Conservation (phyloP, 1,140 invertebrate genomes). For the Teleogryllus occipitalis region DNA sequence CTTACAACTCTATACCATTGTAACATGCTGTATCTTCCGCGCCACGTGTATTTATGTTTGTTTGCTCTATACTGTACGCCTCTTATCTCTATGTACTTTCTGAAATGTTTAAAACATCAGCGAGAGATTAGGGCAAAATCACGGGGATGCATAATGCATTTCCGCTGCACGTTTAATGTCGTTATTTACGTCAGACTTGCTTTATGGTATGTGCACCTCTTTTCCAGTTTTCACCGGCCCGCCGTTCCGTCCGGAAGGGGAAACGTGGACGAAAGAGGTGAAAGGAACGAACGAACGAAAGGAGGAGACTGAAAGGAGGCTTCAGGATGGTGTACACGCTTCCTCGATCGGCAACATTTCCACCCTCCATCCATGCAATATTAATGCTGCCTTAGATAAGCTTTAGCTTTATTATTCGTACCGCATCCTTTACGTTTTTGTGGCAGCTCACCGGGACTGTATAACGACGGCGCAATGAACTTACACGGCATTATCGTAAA, state of each 20-base stretch:
- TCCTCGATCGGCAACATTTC: no score
- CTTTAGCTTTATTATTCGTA: no score
- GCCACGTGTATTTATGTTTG: neutral
- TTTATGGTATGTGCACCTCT: neutral
- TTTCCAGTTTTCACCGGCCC: neutral
- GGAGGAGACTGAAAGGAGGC: no score
- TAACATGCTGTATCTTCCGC: neutral
- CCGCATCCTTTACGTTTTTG: no score
- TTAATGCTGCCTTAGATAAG: no score
- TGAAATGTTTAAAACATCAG: slow-evolving; percentile 1
- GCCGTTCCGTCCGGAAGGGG: no score
- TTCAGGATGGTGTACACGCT: no score
- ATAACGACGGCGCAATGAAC: no score
- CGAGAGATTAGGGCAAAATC: neutral
- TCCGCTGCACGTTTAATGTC: neutral
- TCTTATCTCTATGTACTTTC: slow-evolving; percentile 1
- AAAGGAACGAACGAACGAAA: neutral
- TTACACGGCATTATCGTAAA: no score
- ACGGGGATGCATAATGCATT: neutral
- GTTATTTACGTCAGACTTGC: neutral
- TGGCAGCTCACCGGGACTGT: no score
- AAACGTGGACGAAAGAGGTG: neutral
- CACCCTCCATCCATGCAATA: no score
- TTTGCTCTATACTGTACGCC: neutral
- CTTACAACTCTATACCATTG: neutral